Conservation (phyloP, 2,888 invertebrate species). For the Steinernema scapterisci region DNA sequence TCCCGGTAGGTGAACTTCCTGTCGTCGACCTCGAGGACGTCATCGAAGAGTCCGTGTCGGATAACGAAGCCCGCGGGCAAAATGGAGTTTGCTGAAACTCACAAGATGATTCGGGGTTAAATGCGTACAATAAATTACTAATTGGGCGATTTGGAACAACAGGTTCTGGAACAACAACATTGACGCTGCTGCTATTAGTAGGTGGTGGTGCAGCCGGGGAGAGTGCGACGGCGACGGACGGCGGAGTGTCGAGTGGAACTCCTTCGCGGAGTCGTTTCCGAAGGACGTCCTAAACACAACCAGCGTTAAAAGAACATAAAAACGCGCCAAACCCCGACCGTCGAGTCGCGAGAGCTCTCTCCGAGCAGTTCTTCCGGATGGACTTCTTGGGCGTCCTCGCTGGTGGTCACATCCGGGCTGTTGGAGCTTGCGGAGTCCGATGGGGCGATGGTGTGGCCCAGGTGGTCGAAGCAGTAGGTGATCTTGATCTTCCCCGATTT, state of each 20-base stretch:
- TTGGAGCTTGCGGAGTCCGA: background rate
- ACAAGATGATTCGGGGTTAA: background rate
- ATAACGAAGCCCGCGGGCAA: background rate
- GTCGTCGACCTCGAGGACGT: background rate
- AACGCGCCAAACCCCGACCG: background rate
- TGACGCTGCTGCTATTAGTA: background rate
- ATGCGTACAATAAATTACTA: background rate
- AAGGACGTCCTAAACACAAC: background rate
- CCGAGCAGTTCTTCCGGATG: constrained; percentile 5
- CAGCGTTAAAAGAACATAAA: background rate
- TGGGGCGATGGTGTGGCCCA: background rate
- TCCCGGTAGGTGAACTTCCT: constrained; percentile 21
- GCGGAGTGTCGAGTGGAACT: background rate
- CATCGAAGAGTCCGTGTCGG: constrained; percentile 6
- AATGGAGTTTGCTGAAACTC: constrained; percentile 2
- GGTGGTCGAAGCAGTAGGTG: constrained; percentile 22
- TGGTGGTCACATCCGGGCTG: background rate
- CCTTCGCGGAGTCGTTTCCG: constrained; percentile 23
- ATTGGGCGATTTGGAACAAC: constrained; percentile 1
- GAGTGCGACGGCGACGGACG: background rate
- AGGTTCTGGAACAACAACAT: background rate
- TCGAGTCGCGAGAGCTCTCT: background rate
- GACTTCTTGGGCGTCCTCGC: constrained; percentile 7
- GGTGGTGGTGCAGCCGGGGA: too few species aligned
- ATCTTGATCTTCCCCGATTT: constrained; percentile 24